Evolutionary conservation across 2,888 invertebrate species (phyloP).

Genomic region (Syrphus vitripennis): DNA sequence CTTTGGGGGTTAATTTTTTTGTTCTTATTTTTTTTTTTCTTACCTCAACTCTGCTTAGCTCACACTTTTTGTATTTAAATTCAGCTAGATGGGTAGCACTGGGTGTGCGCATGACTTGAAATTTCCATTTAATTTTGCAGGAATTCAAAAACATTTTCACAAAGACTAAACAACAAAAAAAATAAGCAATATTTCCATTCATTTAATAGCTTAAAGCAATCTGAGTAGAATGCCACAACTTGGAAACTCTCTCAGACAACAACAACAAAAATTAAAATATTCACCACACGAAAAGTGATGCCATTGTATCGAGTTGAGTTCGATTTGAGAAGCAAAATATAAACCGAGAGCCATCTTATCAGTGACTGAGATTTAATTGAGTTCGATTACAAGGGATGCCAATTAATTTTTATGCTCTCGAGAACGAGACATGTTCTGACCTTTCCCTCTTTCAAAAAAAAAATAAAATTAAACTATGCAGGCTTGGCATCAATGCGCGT

Average conservation of each 20-base stretch:
- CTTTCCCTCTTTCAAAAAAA: constrained; percentile 29
- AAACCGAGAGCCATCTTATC: constrained; percentile 23
- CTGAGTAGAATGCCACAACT: not conserved
- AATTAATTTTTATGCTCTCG: constrained; percentile 44
- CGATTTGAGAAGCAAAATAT: not conserved
- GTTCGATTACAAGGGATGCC: constrained; percentile 28
- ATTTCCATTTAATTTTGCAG: constrained; percentile 22
- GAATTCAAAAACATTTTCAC: constrained; percentile 19
- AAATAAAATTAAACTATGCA: not conserved
- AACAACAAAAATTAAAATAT: not conserved
- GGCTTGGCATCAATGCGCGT: not conserved
- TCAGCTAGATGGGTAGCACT: not conserved
- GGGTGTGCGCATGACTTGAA: constrained; percentile 21
- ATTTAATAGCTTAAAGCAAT: not conserved
- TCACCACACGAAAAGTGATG: constrained; percentile 34
- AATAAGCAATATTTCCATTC: not conserved
- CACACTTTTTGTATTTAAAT: not conserved
- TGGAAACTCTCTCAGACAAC: not conserved
- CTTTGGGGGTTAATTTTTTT: constrained; percentile 25
- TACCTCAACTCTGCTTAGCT: not conserved
- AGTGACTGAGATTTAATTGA: constrained; percentile 19
- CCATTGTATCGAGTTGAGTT: not conserved
- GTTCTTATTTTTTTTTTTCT: not conserved
- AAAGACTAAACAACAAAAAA: not conserved
- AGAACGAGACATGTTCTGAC: constrained; percentile 29